Evolutionary conservation across 2,888 invertebrate species (phyloP), one percentile per base, ranked within the genome.

Genomic region (Catocala fraxini): DNA sequence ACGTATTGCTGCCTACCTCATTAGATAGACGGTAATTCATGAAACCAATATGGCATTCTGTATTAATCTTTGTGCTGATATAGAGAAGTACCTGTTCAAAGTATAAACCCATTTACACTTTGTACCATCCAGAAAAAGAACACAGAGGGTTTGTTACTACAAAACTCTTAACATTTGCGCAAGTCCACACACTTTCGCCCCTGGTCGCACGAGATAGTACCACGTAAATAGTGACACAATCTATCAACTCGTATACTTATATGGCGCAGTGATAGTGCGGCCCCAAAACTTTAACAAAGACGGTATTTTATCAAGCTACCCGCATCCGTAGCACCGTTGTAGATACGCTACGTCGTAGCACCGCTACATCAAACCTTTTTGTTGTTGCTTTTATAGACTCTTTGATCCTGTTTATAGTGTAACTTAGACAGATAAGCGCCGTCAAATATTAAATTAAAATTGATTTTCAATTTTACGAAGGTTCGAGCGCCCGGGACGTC

Each of bases 391-490:
- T 59, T 68, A 65, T 61, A 58, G 51, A 48, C 45, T 52, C 25
- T 63, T 61, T 51, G 51, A 64, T 62, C 47, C 13, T 63, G 45
- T 65, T 63, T 59, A 59, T 67, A 59, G 59, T 56, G 51, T 47
- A 42, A 56, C 47, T 59, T 43, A 62, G 35, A 25, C 7, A 15
- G 63, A 66, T 63, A 64, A 70, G 63, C 56, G 51, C 45, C 43
- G 45, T 25, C 48, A 48, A 6, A 9, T 49, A 46, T 42, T 49
- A 45, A 25, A 56, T 54, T 53, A 46, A 59, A 55, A 62, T 62
- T 46, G 48, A 55, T 72, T 64, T 64, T 67, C 59, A 47, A 64
- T 60, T 12, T 49, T 48, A 52, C 33, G 35, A 6, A 47, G 42
- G 34, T 52, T 42, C 7, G 15, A 15, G 12, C n/a, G 13, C 4